Evolutionary conservation across 2,797 vertebrate species (phyloP).

Genomic region (Tadarida brasiliensis): DNA sequence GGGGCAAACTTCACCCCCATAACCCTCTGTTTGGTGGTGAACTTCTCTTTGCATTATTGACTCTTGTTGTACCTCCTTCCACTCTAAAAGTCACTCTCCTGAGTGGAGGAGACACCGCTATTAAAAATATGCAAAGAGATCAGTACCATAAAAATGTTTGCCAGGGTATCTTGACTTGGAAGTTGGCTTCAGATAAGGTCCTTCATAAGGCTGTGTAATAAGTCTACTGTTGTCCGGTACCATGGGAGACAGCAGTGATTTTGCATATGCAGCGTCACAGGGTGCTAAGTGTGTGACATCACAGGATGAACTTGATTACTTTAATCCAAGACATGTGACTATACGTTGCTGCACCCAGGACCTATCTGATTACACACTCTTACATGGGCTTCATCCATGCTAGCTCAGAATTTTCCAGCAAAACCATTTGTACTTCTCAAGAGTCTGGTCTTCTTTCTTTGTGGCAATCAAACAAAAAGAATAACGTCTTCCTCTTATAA

Average conservation of each 20-base stretch:
- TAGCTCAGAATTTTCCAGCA: slow-evolving; percentile 74
- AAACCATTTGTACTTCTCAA: slow-evolving; percentile 45
- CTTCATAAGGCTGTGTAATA: slow-evolving; percentile 5
- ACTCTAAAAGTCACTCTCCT: neutral
- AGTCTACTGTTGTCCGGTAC: neutral
- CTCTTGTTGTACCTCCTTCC: neutral
- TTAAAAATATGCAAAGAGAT: neutral
- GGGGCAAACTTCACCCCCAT: neutral
- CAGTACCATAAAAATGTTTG: neutral
- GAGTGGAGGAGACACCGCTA: neutral
- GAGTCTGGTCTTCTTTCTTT: slow-evolving; percentile 63
- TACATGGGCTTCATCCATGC: neutral
- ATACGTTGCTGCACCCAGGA: neutral
- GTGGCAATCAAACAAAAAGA: slow-evolving; percentile 69
- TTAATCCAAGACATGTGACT: slow-evolving; percentile 63
- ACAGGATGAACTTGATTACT: slow-evolving; percentile 59
- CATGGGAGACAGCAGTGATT: slow-evolving; percentile 38
- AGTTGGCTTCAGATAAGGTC: slow-evolving; percentile 12
- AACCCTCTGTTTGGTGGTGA: neutral
- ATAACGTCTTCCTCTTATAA: slow-evolving; percentile 62
- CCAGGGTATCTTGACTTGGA: neutral
- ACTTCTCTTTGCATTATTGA: neutral
- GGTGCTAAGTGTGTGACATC: slow-evolving; percentile 47
- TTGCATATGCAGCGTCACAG: slow-evolving; percentile 53
- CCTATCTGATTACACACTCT: neutral